Conservation (phyloP, 2,888 invertebrate species). For the Hemicrepidius hirtus region DNA sequence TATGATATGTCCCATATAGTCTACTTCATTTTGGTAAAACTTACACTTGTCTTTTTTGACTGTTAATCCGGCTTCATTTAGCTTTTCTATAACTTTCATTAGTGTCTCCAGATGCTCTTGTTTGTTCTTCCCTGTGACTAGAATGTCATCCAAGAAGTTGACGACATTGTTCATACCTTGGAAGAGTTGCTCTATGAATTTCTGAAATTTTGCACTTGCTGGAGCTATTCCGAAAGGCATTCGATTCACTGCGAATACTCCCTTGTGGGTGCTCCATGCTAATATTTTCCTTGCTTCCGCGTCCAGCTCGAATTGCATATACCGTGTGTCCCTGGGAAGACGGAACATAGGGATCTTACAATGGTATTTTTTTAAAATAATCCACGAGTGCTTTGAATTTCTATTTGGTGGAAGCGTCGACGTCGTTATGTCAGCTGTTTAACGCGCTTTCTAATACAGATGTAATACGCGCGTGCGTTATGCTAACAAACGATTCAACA, state of each 20-base stretch:
- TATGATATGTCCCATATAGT: constrained; percentile 61
- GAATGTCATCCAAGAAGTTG: constrained; percentile 62
- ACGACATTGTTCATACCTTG: constrained; percentile 59
- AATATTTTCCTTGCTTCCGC: constrained; percentile 60
- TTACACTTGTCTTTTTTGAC: constrained; percentile 62
- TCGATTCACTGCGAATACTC: constrained; percentile 63
- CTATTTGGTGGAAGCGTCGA: no score
- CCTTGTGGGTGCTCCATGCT: constrained; percentile 63
- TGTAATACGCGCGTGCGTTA: no score
- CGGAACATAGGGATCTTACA: no score
- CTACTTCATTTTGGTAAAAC: constrained; percentile 62
- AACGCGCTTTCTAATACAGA: no score
- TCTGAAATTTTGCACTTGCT: constrained; percentile 65
- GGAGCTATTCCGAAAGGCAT: constrained; percentile 66
- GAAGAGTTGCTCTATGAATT: constrained; percentile 63
- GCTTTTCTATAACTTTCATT: constrained; percentile 55
- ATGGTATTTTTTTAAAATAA: no score
- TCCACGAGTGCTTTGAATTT: no score
- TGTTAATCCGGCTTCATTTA: constrained; percentile 58
- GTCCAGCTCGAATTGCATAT: constrained; percentile 62
- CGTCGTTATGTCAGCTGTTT: no score
- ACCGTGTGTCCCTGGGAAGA: no score
- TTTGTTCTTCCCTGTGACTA: constrained; percentile 57
- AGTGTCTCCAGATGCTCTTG: constrained; percentile 56
- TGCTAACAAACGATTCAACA: no score